Base-by-base conservation (phyloP, 92 coral and sea anemone species). In the Epizoanthus illoricatus region DNA sequence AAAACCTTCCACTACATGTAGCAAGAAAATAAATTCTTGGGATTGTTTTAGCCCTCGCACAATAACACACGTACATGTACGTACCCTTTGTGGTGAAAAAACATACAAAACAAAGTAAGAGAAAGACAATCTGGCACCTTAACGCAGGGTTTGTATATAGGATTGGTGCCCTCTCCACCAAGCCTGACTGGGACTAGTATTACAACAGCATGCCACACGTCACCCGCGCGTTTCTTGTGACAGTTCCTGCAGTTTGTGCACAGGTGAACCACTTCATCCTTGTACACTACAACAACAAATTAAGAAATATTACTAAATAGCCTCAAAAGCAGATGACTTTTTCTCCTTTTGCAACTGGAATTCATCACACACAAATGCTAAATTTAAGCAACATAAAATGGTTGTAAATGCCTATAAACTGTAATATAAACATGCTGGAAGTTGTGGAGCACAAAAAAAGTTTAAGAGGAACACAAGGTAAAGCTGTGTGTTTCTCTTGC, bases 111-210 rank as follows among this genome's bases (percentile, higher is more conserved):
- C 19, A 18, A 42, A 13, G 5, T 42, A 71, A 9, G 15, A 9
- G 24, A 16, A 11, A 11, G 20, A 10, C 4, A 10, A 12, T 15
- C 3, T 4, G 52, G 7, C 83, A 95, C 98, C 98, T 89, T 91
- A 18, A 95, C 90, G 84, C 98, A 95, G 0, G 98, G 98, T 69
- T 85, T 75, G 86, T 95, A 95, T 55, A 95, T 95, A 18, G 94
- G 92, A 83, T 95, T 95, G 10, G 94, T 65, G 0, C 91, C 94
- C 87, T 95, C 98, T 15, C 98, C 98, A 3, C 98, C 98, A 61
- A 95, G 91, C 65, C 98, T 88, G 20, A 93, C 90, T 40, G 98
- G 98, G 42, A 95, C 98, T 74, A 95, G 85, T 58, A 95, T 95
- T 8, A 95, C 87, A 15, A 95, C 94, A 58, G 98, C 86, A 61